Evolutionary conservation across 2,888 invertebrate genomes (phyloP).

Genomic region (Cerastoderma edule): DNA sequence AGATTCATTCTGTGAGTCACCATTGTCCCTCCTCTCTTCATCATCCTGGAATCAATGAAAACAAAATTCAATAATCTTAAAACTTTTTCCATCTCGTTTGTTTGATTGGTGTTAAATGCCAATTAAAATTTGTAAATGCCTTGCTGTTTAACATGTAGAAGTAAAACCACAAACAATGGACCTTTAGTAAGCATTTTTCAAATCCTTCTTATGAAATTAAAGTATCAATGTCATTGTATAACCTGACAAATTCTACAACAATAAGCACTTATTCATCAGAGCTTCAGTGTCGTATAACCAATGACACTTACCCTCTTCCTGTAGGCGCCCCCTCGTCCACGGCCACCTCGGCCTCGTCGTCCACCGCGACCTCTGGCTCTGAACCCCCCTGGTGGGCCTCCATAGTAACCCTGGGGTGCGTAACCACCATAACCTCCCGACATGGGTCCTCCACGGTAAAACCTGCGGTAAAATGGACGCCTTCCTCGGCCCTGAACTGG

Average conservation of each 20-base stretch:
- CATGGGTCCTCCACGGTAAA: slow-evolving; percentile 70
- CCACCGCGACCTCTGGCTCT: slow-evolving; percentile 61
- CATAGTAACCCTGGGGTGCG: slow-evolving; percentile 59
- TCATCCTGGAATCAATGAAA: slow-evolving; percentile 8
- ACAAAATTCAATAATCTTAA: too few relatives aligned
- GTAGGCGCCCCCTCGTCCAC: slow-evolving; percentile 57
- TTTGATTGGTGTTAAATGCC: too few relatives aligned
- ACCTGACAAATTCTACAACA: too few relatives aligned
- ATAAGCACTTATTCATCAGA: too few relatives aligned
- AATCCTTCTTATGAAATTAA: too few relatives aligned
- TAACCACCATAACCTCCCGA: slow-evolving; percentile 65
- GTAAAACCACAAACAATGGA: too few relatives aligned
- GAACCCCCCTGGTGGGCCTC: slow-evolving; percentile 43
- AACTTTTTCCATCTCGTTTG: too few relatives aligned
- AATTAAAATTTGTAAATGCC: too few relatives aligned
- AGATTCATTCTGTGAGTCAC: slow-evolving; percentile 39
- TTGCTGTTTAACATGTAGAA: too few relatives aligned
- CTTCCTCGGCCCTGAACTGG: slow-evolving; percentile 53
- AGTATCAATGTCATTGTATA: too few relatives aligned
- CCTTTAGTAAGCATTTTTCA: too few relatives aligned
- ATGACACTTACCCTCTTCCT: slow-evolving; percentile 55
- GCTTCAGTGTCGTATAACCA: too few relatives aligned
- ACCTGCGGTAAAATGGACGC: slow-evolving; percentile 77
- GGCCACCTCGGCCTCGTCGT: slow-evolving; percentile 64
- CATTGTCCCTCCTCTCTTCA: slow-evolving; percentile 30